phyloP scores from a whole-genome alignment of 2,113 vertebrate genomes.

The Myocastor coypus region DNA sequence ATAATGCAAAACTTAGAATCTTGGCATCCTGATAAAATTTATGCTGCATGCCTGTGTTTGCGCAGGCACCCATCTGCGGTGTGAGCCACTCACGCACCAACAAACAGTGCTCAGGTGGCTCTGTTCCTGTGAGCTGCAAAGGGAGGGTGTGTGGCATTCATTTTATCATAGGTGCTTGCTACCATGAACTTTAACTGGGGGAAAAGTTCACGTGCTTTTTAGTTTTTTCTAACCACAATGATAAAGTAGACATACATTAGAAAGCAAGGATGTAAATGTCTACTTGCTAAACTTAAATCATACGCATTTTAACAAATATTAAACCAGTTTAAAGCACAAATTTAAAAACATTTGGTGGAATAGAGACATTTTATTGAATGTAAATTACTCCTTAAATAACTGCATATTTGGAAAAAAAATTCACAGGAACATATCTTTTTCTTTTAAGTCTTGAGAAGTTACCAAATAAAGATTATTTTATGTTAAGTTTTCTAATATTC shows the following conservation, averaged over 20 bases:
- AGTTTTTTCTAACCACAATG: conserved; percentile 32
- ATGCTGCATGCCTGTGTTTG: neutral
- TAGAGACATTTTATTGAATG: conserved; percentile 9
- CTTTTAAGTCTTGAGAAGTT: conserved; percentile 37
- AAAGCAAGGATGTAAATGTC: neutral
- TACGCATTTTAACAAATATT: neutral
- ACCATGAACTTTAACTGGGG: conserved; percentile 25
- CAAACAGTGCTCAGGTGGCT: neutral
- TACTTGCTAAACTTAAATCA: neutral
- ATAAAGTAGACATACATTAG: neutral
- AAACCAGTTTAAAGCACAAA: neutral
- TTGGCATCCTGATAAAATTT: neutral
- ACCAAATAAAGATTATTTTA: neutral
- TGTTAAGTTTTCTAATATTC: conserved; percentile 3
- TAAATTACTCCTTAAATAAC: neutral
- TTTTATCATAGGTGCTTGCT: neutral
- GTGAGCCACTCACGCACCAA: neutral
- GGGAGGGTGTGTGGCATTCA: neutral
- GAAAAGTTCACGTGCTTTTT: conserved; percentile 22
- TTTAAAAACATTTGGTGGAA: neutral
- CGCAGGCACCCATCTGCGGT: neutral
- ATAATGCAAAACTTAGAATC: neutral
- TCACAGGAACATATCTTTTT: neutral
- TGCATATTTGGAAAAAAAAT: neutral
- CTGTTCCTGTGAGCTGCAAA: conserved; percentile 9